Base-by-base conservation (phyloP, 2,797 vertebrate species). In the Anguilla obscura region DNA sequence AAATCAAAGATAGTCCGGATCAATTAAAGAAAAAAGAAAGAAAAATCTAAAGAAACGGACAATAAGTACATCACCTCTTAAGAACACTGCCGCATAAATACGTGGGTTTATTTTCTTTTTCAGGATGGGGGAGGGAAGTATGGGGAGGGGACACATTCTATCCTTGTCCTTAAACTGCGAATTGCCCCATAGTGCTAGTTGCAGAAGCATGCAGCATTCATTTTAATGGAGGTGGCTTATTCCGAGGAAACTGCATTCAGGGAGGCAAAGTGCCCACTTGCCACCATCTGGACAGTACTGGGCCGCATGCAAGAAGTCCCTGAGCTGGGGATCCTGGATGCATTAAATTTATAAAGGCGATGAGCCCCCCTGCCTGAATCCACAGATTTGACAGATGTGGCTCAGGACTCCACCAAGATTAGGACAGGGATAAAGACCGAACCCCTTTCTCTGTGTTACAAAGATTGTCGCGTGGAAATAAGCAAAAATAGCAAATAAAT, bases 311-410 rank as follows among this genome's bases (percentile, higher is more conserved):
- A 76, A 58, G 40, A 79, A 21, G 86, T 86, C 58, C 79, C 88
- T 58, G 24, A 58, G 88, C 86, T 83, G 87, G 88, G 89, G 84
- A 58, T 88, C 85, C 88, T 86, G 88, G 56, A 84, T 85, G 87
- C 85, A 89, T 89, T 90, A 90, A 89, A 90, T 90, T 91, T 91
- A 87, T 88, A 89, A 90, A 87, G 82, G 90, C 89, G 82, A 86
- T 86, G 84, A 83, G 86, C 85, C 89, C 86, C 89, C 88, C 89
- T 87, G 85, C 85, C 79, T 63, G 82, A 56, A 80, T 85, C 36
- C 7, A 21, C 85, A 86, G 56, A 89, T 88, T 60, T 86, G 87
- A 90, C 90, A 90, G 89, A 87, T 18, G 60, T 63, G 54, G 40
- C 48, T 16, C 27, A n/a, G 33, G 36, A 27, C 79, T 86, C 76